phyloP scores from a whole-genome alignment of 2,113 vertebrate species.

The Oryzias celebensis region DNA sequence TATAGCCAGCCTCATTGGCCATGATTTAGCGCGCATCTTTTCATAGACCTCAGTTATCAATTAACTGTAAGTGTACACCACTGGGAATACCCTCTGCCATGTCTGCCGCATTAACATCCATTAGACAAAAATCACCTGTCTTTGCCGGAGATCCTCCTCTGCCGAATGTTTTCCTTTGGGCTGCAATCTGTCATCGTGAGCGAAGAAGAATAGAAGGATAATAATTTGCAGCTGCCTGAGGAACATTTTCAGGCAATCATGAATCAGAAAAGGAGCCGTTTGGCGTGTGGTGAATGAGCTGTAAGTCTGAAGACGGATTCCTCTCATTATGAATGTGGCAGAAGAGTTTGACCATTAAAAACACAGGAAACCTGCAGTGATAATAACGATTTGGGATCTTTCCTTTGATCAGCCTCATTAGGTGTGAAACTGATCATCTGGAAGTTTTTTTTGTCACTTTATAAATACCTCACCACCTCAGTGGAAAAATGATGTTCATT shows the following conservation, averaged over 20 bases:
- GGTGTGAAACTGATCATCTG: conserved; percentile 6
- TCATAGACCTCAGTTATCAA: conserved; percentile 72
- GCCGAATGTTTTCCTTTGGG: conserved; percentile 49
- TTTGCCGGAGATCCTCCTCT: conserved; percentile 38
- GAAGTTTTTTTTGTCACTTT: conserved; percentile 5
- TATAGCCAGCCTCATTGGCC: conserved; percentile 60
- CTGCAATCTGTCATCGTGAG: conserved; percentile 40
- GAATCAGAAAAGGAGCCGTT: conserved; percentile 33
- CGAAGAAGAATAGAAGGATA: conserved; percentile 19
- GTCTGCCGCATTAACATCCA: conserved; percentile 66
- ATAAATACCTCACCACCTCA: conserved; percentile 11
- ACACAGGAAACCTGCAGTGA: conserved; percentile 3
- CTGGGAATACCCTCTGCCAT: conserved; percentile 60
- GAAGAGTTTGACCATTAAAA: conserved; percentile 8
- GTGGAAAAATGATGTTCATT: conserved; percentile 8
- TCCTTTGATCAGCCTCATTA: conserved; percentile 31
- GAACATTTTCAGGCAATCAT: conserved; percentile 29
- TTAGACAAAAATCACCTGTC: conserved; percentile 66
- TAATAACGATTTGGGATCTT: conserved; percentile 3
- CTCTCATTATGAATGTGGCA: conserved; percentile 16
- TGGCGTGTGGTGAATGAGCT: conserved; percentile 14
- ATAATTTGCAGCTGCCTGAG: conserved; percentile 28
- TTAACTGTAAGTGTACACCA: conserved; percentile 67
- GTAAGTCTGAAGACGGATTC: conserved; percentile 23
- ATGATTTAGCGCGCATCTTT: conserved; percentile 71